Base-by-base conservation (phyloP, 1,140 invertebrate genomes). In the Drosophila baimaii region DNA sequence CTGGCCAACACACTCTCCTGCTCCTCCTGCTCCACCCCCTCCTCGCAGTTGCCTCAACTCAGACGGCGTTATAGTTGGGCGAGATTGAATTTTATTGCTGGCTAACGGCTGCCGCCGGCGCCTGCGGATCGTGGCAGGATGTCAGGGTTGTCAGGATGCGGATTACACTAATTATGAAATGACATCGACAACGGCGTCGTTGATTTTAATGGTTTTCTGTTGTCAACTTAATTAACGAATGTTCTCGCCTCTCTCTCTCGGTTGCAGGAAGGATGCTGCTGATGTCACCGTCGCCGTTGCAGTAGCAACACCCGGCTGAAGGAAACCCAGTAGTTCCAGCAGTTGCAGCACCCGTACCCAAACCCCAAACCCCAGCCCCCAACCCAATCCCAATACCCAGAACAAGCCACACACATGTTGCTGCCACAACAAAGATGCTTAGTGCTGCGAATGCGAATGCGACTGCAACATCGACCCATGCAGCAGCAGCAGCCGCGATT, bases 121-220 rank as follows among this genome's bases (percentile, higher is more conserved):
- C 68, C 52, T 31, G 54, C n/a, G 66, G 65, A 59, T 51, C 25
- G 56, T 33, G 62, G 51, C 68, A 78, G 81, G 83, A 76, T 78
- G 78, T 76, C 62, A 72, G 77, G 57, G 74, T 61, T 88, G 79
- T 79, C 83, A 73, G 83, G 83, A 88, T 83, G 79, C 68, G 84
- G 77, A 89, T 77, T 88, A 68, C 68, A 72, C 82, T 86, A 86
- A 86, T 86, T 86, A 88, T 86, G 79, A 77, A 82, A 83, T 79
- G 83, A 65, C 75, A 78, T 72, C 80, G 74, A 59, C 63, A 68
- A 43, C 62, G 65, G 19, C 62, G 43, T 51, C 52, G 57, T 63
- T 65, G 76, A 84, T 66, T 84, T 86, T 59, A 75, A 81, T 78
- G 57, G 64, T 77, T 85, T 85, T 86, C 64, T 58, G 64, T 84